Evolutionary conservation across 2,113 vertebrate species (phyloP).

Genomic region (Corythoichthys haematopterus): DNA sequence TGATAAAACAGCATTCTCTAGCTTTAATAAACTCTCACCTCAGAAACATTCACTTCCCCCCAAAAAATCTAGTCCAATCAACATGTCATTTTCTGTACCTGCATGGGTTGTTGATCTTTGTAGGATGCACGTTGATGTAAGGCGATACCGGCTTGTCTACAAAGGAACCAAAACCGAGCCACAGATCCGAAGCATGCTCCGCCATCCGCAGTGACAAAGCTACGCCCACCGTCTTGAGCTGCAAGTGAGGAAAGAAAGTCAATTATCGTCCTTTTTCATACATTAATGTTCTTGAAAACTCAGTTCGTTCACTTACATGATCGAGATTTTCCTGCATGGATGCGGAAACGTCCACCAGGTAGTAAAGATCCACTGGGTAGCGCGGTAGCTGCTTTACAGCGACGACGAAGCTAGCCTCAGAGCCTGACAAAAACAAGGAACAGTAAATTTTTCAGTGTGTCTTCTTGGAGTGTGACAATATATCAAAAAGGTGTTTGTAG

Average conservation of each 20-base stretch:
- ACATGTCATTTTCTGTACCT: conserved; percentile 68
- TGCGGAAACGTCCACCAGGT: conserved; percentile 93
- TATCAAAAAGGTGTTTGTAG: too few relatives aligned
- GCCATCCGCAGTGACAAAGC: conserved; percentile 88
- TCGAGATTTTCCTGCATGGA: conserved; percentile 95
- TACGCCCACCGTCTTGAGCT: conserved; percentile 85
- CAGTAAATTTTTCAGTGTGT: too few relatives aligned
- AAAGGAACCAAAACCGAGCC: conserved; percentile 93
- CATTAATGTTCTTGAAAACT: not conserved
- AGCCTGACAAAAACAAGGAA: conserved; percentile 64
- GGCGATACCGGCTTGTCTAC: conserved; percentile 97
- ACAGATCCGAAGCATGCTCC: conserved; percentile 85
- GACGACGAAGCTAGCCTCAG: conserved; percentile 81
- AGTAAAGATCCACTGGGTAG: conserved; percentile 96
- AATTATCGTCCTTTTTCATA: not conserved
- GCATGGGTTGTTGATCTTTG: conserved; percentile 93
- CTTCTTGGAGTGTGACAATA: too few relatives aligned
- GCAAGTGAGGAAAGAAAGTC: conserved; percentile 15
- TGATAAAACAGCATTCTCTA: too few relatives aligned
- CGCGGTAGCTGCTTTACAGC: conserved; percentile 83
- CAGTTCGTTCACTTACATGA: conserved; percentile 51
- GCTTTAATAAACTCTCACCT: too few relatives aligned
- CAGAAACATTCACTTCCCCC: too few relatives aligned
- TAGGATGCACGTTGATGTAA: conserved; percentile 91
- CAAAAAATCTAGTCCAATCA: not conserved